Conservation (phyloP, 2,797 vertebrate species). For the Gallirallus australis region DNA sequence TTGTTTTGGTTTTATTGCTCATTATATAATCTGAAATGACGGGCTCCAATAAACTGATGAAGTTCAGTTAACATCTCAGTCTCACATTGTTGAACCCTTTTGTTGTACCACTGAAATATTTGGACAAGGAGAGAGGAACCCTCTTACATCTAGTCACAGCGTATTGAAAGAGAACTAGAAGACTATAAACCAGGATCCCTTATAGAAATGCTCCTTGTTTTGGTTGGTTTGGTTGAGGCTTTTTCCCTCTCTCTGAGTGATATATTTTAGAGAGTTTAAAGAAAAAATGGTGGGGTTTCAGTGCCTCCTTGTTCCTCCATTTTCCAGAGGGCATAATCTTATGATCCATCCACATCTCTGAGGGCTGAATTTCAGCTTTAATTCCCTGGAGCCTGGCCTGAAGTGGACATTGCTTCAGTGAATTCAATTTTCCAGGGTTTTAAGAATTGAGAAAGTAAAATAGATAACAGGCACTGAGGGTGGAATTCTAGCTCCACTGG, state of each 20-base stretch:
- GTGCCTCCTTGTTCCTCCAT: not conserved
- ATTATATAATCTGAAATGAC: not conserved
- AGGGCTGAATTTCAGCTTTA: not conserved
- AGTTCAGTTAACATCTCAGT: not conserved
- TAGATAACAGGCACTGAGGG: not conserved
- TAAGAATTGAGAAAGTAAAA: slow-evolving; percentile 26
- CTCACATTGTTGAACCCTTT: not conserved
- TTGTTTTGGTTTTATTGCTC: not conserved
- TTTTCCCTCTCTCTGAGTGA: not conserved
- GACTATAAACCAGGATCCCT: not conserved
- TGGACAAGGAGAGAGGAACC: not conserved
- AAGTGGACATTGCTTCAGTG: slow-evolving; percentile 22
- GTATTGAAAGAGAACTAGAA: not conserved
- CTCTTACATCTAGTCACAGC: not conserved
- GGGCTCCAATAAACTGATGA: not conserved
- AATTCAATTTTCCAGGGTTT: slow-evolving; percentile 53
- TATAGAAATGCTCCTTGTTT: not conserved
- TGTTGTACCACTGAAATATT: not conserved
- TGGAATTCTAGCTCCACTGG: not conserved
- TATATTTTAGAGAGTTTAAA: not conserved
- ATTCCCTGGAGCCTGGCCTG: slow-evolving; percentile 7
- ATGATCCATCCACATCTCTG: not conserved
- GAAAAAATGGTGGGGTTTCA: not conserved
- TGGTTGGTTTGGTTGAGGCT: not conserved
- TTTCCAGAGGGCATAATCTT: slow-evolving; percentile 3